Evolutionary conservation across 2,113 vertebrate species (phyloP).

Genomic region (Coracopsis vasa): DNA sequence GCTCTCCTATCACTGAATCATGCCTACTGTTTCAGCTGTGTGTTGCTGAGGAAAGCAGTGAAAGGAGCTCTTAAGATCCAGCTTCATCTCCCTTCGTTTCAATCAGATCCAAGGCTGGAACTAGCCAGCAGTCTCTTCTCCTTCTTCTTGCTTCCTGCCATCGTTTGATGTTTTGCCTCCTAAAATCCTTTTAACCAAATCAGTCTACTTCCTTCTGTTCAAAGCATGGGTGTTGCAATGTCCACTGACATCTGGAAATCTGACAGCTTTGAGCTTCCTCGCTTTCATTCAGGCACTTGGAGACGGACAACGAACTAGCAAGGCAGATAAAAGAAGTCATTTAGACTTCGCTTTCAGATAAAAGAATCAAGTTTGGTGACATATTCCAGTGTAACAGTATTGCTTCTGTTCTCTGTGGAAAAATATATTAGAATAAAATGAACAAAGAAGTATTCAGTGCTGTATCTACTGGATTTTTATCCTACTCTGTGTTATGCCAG

Average conservation of each 20-base stretch:
- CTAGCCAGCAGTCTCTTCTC: background rate
- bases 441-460: constrained; percentile 55
- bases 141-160: background rate
- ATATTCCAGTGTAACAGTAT: constrained; percentile 57
- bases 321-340: constrained; percentile 74
- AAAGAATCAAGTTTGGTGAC: constrained; percentile 60
- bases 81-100: background rate
- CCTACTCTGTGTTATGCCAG: background rate
- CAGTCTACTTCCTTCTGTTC: constrained; percentile 39
- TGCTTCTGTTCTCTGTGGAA: constrained; percentile 51
- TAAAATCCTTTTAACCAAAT: constrained; percentile 37
- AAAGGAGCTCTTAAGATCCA: background rate
- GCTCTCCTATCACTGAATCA: background rate
- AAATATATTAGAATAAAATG: constrained; percentile 32
- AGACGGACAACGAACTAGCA: constrained; percentile 21
- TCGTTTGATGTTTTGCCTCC: constrained; percentile 4
- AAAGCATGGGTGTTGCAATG: constrained; percentile 61
- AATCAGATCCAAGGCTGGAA: background rate
- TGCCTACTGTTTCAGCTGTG: background rate
- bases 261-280: constrained; percentile 61
- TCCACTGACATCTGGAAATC: constrained; percentile 67
- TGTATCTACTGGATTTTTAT: constrained; percentile 9
- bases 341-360: constrained; percentile 63
- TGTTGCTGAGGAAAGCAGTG: background rate
- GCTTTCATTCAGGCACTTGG: constrained; percentile 11